Conservation (phyloP, 2,113 vertebrate species). For the Gnathonemus longibarbis region DNA sequence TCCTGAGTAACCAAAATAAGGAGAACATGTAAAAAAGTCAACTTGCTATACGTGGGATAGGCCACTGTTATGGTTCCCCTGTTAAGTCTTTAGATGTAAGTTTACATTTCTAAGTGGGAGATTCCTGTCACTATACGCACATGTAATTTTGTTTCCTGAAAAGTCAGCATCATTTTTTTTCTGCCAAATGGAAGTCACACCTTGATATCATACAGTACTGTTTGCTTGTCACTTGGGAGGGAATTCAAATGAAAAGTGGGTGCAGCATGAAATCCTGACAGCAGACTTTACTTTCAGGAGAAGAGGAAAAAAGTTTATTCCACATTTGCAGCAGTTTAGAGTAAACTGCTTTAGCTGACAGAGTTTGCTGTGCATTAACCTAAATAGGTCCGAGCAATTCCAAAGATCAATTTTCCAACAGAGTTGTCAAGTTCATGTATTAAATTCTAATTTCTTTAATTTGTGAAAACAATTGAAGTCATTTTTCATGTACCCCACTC, state of each 20-base stretch:
- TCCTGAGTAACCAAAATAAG: neutral
- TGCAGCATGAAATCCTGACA: constrained; percentile 11
- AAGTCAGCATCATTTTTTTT: neutral
- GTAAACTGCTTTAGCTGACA: constrained; percentile 27
- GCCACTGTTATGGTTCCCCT: neutral
- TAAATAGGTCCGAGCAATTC: neutral
- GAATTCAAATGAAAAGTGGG: neutral
- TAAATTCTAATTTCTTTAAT: constrained; percentile 3
- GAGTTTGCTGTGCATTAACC: neutral
- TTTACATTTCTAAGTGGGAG: neutral
- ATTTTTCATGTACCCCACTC: neutral
- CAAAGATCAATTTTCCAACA: neutral
- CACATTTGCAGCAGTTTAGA: constrained; percentile 36
- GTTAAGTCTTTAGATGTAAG: neutral
- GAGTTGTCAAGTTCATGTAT: neutral
- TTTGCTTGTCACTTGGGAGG: neutral
- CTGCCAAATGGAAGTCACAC: neutral
- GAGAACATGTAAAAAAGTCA: neutral
- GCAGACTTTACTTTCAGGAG: constrained; percentile 18
- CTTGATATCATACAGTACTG: neutral
- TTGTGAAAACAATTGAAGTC: neutral
- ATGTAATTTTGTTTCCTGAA: neutral
- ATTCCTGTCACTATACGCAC: neutral
- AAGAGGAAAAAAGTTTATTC: neutral
- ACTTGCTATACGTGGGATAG: neutral